phyloP scores from a whole-genome alignment of 1,140 invertebrate genomes.

The Chrysoperla carnea region DNA sequence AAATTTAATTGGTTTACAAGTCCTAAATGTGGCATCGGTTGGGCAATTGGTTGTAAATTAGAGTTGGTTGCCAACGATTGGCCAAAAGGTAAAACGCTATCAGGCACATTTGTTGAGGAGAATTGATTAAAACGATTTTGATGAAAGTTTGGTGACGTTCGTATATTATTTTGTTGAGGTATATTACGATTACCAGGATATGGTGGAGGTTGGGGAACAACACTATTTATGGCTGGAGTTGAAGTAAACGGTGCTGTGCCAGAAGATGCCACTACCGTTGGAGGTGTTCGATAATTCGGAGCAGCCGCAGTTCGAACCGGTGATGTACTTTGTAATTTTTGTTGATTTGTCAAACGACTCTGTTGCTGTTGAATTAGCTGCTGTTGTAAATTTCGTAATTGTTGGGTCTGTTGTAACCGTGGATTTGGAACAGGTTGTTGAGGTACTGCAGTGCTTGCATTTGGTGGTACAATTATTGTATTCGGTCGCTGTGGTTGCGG shows the following conservation, averaged over 20 bases:
- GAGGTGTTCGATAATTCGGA: too few relatives aligned
- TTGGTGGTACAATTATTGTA: slow-evolving; percentile 5
- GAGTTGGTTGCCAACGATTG: too few relatives aligned
- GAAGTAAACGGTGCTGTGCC: too few relatives aligned
- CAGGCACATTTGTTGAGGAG: too few relatives aligned
- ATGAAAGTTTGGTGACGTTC: neutral
- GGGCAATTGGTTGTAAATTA: slow-evolving; percentile 7
- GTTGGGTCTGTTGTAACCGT: neutral
- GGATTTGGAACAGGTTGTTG: neutral
- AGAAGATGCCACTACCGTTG: too few relatives aligned
- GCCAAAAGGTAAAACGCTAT: too few relatives aligned
- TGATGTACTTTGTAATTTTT: slow-evolving; percentile 7
- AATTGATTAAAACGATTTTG: too few relatives aligned
- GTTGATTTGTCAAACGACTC: slow-evolving; percentile 7
- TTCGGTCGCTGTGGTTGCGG: slow-evolving; percentile 1
- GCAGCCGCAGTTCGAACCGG: neutral
- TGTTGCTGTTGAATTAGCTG: slow-evolving; percentile 3
- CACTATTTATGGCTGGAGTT: neutral
- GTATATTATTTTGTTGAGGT: slow-evolving; percentile 1
- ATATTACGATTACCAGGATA: neutral
- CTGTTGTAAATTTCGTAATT: slow-evolving; percentile 6
- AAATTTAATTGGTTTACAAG: neutral
- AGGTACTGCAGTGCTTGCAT: neutral
- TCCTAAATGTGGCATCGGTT: slow-evolving; percentile 9
- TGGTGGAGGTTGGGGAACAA: slow-evolving; percentile 4